A percentile compares a stretch with the other conserved stretches of the same genome.
phyloP scores from a whole-genome alignment of 2,113 vertebrate species.

The Phrynosoma platyrhinos region DNA sequence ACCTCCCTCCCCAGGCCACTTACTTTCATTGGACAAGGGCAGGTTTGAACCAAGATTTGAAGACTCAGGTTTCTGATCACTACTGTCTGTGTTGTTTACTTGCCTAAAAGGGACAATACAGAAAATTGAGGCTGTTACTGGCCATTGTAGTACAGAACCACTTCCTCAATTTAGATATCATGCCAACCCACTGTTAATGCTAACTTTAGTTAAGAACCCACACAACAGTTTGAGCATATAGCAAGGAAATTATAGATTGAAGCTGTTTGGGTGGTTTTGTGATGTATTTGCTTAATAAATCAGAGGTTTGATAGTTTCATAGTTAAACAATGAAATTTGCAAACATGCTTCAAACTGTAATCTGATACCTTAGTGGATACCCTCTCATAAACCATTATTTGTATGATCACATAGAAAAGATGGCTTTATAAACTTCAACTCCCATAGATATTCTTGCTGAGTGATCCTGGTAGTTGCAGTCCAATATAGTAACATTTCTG shows the following conservation, averaged over 20 bases:
- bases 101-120: conserved; percentile 75
- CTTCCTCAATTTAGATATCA: neutral
- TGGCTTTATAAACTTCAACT: too few species aligned
- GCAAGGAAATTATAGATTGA: neutral
- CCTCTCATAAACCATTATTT: too few species aligned
- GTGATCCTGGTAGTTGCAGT: too few species aligned
- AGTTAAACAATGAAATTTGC: too few species aligned
- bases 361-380: too few species aligned
- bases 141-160: neutral
- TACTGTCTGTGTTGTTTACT: conserved; percentile 77
- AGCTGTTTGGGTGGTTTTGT: too few species aligned
- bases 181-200: neutral
- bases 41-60: conserved; percentile 79
- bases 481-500: too few species aligned
- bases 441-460: too few species aligned
- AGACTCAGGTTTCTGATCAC: conserved; percentile 80
- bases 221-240: neutral
- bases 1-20: conserved; percentile 59
- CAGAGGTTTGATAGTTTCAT: too few species aligned
- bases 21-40: conserved; percentile 81
- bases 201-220: neutral
- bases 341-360: too few species aligned
- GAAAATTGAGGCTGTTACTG: neutral
- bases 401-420: too few species aligned
- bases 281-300: too few species aligned